A percentile compares a stretch with the other conserved stretches of the same genome.
Conservation (phyloP, 1,140 invertebrate genomes). For the Sminthurinus signatus region DNA sequence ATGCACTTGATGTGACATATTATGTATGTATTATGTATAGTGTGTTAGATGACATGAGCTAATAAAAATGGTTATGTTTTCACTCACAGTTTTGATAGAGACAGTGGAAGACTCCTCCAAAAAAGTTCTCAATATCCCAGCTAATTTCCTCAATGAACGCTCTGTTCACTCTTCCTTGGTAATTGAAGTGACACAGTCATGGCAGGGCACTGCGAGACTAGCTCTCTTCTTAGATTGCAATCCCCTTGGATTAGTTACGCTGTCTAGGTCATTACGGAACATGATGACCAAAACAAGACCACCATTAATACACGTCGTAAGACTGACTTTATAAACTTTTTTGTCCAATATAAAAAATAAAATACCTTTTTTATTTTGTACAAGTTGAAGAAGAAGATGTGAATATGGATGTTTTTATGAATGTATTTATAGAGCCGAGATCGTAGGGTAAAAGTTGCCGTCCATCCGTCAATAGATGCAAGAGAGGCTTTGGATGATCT, state of each 20-base stretch:
- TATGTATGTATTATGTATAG: no score
- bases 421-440: slow-evolving; percentile 40
- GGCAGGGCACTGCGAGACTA: slow-evolving; percentile 49
- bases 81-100: slow-evolving; percentile 54
- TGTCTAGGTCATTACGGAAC: slow-evolving; percentile 49
- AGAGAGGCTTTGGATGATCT: slow-evolving; percentile 38
- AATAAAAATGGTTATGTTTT: no score
- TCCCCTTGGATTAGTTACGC: slow-evolving; percentile 51
- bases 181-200: slow-evolving; percentile 51
- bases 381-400: no score
- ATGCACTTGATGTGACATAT: no score
- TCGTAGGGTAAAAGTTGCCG: slow-evolving; percentile 29
- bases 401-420: no score
- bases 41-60: no score
- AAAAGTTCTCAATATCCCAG: slow-evolving; percentile 46
- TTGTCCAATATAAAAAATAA: no score
- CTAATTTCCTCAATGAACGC: slow-evolving; percentile 44
- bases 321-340: slow-evolving; percentile 42
- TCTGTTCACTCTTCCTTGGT: slow-evolving; percentile 51
- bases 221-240: slow-evolving; percentile 56
- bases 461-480: slow-evolving; percentile 39
- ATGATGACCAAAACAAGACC: slow-evolving; percentile 31
- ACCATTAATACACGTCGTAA: slow-evolving; percentile 23
- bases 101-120: slow-evolving; percentile 52
- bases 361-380: no score